These are phyloP conservation scores for Leptinotarsa peninsularis DNA, from an alignment of 2,888 invertebrate genomes.

Conservation along the genomic window DNA sequence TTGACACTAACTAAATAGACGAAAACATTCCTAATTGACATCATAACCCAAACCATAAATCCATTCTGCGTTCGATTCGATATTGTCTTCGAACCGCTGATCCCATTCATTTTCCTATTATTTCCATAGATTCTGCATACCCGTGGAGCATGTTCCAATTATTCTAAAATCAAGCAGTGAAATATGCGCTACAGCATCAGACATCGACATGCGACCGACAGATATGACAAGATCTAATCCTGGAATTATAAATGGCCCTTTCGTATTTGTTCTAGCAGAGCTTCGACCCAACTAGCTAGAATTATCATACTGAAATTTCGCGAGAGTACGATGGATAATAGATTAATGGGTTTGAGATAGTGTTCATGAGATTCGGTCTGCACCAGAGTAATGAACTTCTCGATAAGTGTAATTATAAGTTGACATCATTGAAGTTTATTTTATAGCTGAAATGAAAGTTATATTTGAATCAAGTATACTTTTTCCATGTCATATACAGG, in stretches of 20 bases:
- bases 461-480: too few species aligned
- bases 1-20: too few species aligned
- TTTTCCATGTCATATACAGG: too few species aligned
- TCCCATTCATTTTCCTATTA: slow-evolving; percentile 3
- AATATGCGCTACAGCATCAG: slow-evolving; percentile 30
- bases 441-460: too few species aligned
- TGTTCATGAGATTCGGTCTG: background rate
- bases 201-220: slow-evolving; percentile 43
- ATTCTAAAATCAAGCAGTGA: slow-evolving; percentile 5
- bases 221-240: slow-evolving; percentile 53
- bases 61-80: background rate
- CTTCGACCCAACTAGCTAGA: background rate
- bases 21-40: too few species aligned
- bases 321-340: background rate
- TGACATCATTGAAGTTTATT: too few species aligned
- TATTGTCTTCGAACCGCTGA: slow-evolving; percentile 24
- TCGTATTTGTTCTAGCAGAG: slow-evolving; percentile 43
- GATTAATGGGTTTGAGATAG: slow-evolving; percentile 12
- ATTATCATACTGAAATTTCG: background rate
- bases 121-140: background rate
- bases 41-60: background rate
- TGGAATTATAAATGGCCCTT: slow-evolving; percentile 51
- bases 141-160: background rate
- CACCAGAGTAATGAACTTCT: too few species aligned
- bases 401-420: too few species aligned